Conservation (phyloP, 2,113 vertebrate species). For the Campylomormyrus tamandua region DNA sequence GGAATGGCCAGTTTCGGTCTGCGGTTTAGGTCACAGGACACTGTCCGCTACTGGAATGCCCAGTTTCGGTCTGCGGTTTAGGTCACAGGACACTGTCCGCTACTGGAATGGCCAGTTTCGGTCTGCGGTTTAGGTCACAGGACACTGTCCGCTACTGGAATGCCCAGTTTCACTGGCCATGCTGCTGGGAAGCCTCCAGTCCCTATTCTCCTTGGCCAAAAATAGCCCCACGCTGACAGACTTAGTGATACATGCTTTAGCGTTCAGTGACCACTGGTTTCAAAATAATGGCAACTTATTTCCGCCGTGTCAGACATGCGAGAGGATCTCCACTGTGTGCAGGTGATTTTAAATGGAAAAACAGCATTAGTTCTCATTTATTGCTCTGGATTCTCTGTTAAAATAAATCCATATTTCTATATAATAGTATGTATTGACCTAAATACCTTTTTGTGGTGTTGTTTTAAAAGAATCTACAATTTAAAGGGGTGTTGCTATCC, state of each 20-base stretch:
- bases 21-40: too few relatives aligned
- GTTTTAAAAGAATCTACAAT: background rate
- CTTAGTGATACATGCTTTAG: background rate
- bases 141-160: background rate
- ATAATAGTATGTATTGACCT: background rate
- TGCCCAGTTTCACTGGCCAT: background rate
- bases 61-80: too few relatives aligned
- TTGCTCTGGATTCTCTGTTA: background rate
- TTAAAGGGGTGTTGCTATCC: background rate
- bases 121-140: background rate
- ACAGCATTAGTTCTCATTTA: background rate
- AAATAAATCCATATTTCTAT: background rate
- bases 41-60: too few relatives aligned
- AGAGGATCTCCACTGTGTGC: background rate
- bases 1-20: too few relatives aligned
- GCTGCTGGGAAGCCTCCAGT: too few relatives aligned
- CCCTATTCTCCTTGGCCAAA: background rate
- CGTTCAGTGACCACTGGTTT: background rate
- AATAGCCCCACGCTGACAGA: background rate
- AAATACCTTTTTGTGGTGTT: background rate
- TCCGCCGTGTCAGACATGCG: background rate
- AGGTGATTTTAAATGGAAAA: background rate
- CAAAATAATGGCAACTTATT: background rate
- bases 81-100: too few relatives aligned
- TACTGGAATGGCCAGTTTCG: too few relatives aligned